These are phyloP conservation scores for Astreopora myriophthalma DNA, from an alignment of 64 coral and sea anemone genomes.

Conservation along the genomic window DNA sequence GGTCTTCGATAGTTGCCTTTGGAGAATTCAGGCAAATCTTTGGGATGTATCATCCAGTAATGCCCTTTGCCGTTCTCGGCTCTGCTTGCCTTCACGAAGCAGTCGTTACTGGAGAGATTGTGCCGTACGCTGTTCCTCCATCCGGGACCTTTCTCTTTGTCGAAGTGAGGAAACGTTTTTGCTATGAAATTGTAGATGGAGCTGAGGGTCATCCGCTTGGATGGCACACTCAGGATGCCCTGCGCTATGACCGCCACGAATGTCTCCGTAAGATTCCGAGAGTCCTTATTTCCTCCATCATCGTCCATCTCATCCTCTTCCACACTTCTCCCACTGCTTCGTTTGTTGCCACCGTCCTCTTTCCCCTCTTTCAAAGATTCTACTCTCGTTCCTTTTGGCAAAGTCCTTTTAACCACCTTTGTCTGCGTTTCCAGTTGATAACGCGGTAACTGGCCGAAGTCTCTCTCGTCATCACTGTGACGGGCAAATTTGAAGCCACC, in stretches of 20 bases:
- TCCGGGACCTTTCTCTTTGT: slow-evolving; percentile 81
- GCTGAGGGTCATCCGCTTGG: slow-evolving; percentile 82
- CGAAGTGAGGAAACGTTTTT: slow-evolving; percentile 74
- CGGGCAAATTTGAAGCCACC: slow-evolving; percentile 46
- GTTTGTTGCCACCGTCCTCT: neutral
- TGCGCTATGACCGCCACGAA: slow-evolving; percentile 86
- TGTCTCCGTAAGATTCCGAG: slow-evolving; percentile 55
- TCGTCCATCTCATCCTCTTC: slow-evolving; percentile 34
- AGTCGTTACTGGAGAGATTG: slow-evolving; percentile 88
- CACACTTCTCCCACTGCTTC: neutral
- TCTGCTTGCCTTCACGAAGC: slow-evolving; percentile 84
- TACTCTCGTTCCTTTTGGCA: neutral
- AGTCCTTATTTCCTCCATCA: slow-evolving; percentile 22
- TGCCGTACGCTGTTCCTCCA: slow-evolving; percentile 86
- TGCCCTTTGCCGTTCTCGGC: slow-evolving; percentile 86
- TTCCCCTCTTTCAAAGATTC: neutral
- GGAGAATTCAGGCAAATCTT: slow-evolving; percentile 83
- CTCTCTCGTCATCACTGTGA: neutral
- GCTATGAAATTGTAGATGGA: slow-evolving; percentile 82
- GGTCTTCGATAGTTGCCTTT: slow-evolving; percentile 82
- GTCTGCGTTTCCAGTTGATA: slow-evolving; percentile 26
- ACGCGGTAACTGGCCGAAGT: neutral
- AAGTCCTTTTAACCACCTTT: neutral
- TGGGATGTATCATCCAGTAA: slow-evolving; percentile 91
- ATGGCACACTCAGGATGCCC: slow-evolving; percentile 71